Percentiles rank a stretch among this genome's conserved stretches.
phyloP scores from a whole-genome alignment of 2,797 vertebrate genomes.

The Sebastes vulpes region DNA sequence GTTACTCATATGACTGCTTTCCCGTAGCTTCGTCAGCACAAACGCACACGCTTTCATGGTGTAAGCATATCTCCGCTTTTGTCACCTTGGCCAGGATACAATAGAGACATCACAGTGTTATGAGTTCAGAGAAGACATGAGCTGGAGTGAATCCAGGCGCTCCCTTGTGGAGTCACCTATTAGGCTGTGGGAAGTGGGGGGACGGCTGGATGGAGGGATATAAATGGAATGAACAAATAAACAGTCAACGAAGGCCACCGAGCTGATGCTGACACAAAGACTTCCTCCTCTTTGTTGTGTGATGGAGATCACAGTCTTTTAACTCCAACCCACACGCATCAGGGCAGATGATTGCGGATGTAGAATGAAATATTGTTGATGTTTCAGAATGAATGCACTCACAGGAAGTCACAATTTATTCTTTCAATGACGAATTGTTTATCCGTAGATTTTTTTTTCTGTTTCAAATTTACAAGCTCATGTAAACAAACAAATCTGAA shows the following conservation, averaged over 20 bases:
- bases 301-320: constrained; percentile 15
- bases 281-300: constrained; percentile 38
- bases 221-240: constrained; percentile 62
- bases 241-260: constrained; percentile 2
- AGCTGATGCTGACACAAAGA: constrained; percentile 19
- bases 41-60: neutral
- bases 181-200: constrained; percentile 58
- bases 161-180: constrained; percentile 41
- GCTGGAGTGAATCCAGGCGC: constrained; percentile 40
- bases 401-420: constrained; percentile 39
- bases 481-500: constrained; percentile 11
- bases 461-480: neutral
- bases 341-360: neutral
- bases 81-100: constrained; percentile 36
- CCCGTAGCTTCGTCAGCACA: constrained; percentile 40
- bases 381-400: neutral
- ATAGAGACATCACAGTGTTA: constrained; percentile 17
- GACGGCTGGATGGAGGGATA: constrained; percentile 38
- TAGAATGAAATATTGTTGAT: constrained; percentile 1
- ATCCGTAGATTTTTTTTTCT: neutral
- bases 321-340: neutral
- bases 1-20: constrained; percentile 36
- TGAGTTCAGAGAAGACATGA: constrained; percentile 23
- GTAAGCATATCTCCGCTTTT: constrained; percentile 27
- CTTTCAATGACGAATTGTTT: constrained; percentile 21